Percentiles rank a stretch among this genome's conserved stretches.
Conservation (phyloP, 2,113 vertebrate species). For the Zosterops pallidus region DNA sequence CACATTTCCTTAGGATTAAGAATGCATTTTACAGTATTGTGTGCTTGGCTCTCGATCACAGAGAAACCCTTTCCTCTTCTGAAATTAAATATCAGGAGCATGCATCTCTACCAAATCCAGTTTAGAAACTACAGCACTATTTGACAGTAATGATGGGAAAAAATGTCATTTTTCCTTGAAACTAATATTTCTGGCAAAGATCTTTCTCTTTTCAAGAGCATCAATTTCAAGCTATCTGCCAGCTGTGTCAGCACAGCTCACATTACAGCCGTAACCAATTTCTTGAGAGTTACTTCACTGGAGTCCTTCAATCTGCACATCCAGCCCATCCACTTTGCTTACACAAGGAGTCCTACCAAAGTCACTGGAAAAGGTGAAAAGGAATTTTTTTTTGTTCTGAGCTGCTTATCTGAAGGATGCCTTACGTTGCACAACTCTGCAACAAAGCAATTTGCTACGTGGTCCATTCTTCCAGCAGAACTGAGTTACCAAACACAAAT, state of each 20-base stretch:
- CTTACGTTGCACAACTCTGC: neutral
- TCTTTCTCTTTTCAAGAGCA: constrained; percentile 10
- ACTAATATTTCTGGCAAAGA: constrained; percentile 42
- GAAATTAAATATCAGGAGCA: constrained; percentile 8
- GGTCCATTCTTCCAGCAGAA: neutral
- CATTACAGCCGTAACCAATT: constrained; percentile 9
- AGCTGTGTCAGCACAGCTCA: constrained; percentile 40
- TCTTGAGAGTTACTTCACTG: neutral
- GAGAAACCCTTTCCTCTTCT: neutral
- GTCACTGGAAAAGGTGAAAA: constrained; percentile 13
- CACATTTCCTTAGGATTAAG: neutral
- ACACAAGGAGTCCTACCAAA: neutral
- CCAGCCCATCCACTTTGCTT: neutral
- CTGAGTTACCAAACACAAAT: neutral
- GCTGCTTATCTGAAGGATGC: neutral
- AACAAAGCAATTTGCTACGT: neutral
- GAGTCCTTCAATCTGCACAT: constrained; percentile 8
- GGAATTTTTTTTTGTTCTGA: neutral
- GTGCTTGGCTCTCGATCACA: neutral
- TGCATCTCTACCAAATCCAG: neutral
- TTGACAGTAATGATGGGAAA: constrained; percentile 1
- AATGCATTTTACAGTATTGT: neutral
- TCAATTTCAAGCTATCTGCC: constrained; percentile 35
- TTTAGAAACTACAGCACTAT: constrained; percentile 5
- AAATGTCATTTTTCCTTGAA: constrained; percentile 11